Conservation (phyloP, 1,140 invertebrate species). For the Lysiphlebus fabarum region DNA sequence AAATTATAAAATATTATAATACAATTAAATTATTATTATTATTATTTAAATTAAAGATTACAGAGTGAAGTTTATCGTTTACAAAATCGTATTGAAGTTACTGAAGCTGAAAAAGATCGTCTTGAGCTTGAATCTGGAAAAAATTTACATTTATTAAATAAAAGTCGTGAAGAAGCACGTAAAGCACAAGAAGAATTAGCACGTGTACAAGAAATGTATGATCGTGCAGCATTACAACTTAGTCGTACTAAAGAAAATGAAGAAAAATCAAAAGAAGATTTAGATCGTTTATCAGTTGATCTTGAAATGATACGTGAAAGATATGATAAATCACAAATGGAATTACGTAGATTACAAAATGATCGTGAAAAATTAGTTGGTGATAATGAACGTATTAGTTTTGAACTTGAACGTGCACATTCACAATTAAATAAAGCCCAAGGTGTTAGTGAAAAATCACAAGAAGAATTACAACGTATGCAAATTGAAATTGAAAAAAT, state of each 20-base stretch:
- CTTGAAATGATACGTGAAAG: constrained; percentile 84
- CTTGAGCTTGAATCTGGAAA: constrained; percentile 84
- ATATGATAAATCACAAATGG: constrained; percentile 83
- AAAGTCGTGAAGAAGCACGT: constrained; percentile 80
- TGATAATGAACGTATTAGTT: constrained; percentile 79
- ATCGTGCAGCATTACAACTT: constrained; percentile 77
- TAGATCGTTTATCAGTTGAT: constrained; percentile 75
- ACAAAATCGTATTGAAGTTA: constrained; percentile 81
- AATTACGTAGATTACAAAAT: constrained; percentile 73
- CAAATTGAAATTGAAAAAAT: constrained; percentile 86
- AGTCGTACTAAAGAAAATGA: constrained; percentile 83
- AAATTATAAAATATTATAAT: neutral
- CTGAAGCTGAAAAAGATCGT: constrained; percentile 82
- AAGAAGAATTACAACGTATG: constrained; percentile 82
- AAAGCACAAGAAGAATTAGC: constrained; percentile 82
- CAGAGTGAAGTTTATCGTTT: constrained; percentile 85
- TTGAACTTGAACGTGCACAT: constrained; percentile 80
- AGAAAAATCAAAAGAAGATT: constrained; percentile 85
- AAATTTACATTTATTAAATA: constrained; percentile 70
- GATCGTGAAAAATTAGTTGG: constrained; percentile 83
- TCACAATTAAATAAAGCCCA: constrained; percentile 79
- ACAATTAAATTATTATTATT: constrained; percentile 2
- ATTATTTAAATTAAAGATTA: constrained; percentile 54
- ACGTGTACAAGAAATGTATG: constrained; percentile 82
- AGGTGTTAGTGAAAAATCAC: constrained; percentile 78